Evolutionary conservation across 2,797 vertebrate species (phyloP), one percentile per base, ranked within the genome.

Genomic region (Otus scops): DNA sequence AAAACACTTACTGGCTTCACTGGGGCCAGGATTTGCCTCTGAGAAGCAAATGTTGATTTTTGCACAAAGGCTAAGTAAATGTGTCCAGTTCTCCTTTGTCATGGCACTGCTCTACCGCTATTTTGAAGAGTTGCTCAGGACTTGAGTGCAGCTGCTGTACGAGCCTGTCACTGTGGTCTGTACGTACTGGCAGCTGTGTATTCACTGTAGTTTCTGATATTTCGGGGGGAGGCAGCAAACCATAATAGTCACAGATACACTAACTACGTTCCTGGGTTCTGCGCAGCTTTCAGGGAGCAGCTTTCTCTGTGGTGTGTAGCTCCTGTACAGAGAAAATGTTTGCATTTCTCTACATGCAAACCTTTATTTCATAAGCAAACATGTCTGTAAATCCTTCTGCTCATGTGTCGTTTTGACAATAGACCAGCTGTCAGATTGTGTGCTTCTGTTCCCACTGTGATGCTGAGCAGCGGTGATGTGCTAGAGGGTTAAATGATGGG

Each of bases 381-480:
- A 30, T 21, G 59, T 85, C 88, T 92, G 80, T 60, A 94, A 95
- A 87, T 85, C 78, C 84, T 79, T 48, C 68, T 89, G 90, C 88
- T 83, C 50, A 71, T 16, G 9, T 59, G 90, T 87, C 71, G 19
- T 47, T 61, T 32, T 14, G 89, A 87, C 83, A 92, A 60, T 76
- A 65, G 74, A 82, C 88, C 91, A 95, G 86, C 94, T 96, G 82
- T 79, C 92, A 85, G 83, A 51, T 61, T 32, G 34, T 81, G 38
- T 63, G 48, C 81, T 92, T 76, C 88, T 93, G 26, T 88, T 89
- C 67, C 80, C 57, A 19, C 71, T 74, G n/a, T 78, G 95, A 70
- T 63, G 90, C 85, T 60, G 93, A 77, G 83, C 94, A 92, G 92
- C 79, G 76, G 48, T 18, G 74, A 50, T 85, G 80, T 60, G 77